Evolutionary conservation across 1,140 invertebrate genomes (phyloP).

Genomic region (Zaprionus inermis): DNA sequence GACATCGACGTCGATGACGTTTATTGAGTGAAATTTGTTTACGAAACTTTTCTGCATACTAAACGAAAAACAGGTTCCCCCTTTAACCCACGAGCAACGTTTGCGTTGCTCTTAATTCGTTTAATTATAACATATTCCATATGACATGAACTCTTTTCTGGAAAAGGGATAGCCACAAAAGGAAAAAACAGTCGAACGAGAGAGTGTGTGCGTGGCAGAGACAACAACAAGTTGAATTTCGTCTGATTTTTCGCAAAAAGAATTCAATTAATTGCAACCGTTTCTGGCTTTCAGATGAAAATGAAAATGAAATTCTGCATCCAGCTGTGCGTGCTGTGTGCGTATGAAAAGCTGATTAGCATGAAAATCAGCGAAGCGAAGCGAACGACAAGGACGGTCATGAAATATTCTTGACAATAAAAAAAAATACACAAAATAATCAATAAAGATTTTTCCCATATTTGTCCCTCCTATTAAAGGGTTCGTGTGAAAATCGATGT

Average conservation of each 20-base stretch:
- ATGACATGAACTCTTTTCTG: neutral
- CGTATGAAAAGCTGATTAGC: neutral
- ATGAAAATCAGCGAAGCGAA: neutral
- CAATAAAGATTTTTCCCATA: neutral
- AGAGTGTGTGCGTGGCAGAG: neutral
- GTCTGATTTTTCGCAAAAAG: neutral
- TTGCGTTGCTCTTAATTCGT: neutral
- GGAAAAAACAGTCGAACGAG: neutral
- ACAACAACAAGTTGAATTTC: neutral
- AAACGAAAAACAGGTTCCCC: neutral
- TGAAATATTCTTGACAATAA: slow-evolving; percentile 2
- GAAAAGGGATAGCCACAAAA: neutral
- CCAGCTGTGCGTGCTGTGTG: too few relatives aligned
- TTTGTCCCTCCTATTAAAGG: neutral
- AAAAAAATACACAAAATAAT: too few relatives aligned
- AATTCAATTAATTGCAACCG: slow-evolving; percentile 4
- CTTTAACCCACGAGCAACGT: neutral
- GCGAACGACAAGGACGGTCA: neutral
- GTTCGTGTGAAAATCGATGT: neutral
- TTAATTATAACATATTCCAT: slow-evolving; percentile 7
- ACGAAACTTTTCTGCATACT: slow-evolving; percentile 51
- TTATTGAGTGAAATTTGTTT: slow-evolving; percentile 70
- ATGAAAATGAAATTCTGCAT: neutral
- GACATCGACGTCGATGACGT: slow-evolving; percentile 12
- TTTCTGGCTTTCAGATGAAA: neutral